Evolutionary conservation across 2,797 vertebrate species (phyloP), one percentile per base, ranked within the genome.

Genomic region (Acanthiza pusilla): DNA sequence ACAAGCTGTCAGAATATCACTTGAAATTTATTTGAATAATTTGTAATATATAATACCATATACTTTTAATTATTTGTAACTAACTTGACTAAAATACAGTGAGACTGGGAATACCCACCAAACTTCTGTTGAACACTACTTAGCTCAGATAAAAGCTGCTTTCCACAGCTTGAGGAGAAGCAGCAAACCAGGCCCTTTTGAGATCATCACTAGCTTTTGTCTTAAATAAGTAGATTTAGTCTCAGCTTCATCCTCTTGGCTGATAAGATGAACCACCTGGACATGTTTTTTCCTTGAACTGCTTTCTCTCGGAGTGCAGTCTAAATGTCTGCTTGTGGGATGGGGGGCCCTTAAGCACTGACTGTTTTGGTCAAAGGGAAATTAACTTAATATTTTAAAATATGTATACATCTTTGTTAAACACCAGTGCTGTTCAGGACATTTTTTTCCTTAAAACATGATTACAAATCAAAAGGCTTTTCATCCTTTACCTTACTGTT

Each of bases 171-270:
- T 9, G 1, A 71, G 22, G 22, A 30, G 17, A 89, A 81, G 14
- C 19, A 74, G 27, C 34, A 91, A 62, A 79, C 17, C 10, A 87
- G 67, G 20, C 26, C 21, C 47, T 80, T 84, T 70, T 73, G 45
- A 92, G 65, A 81, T 71, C 22, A 36, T 65, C 26, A 7, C 29
- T 66, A 83, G 57, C 32, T 89, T 95, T 95, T 87, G 29, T 51
- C 63, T 95, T 93, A 85, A 96, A 85, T 75, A 91, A 91, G 74
- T 74, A 80, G 84, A 51, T 82, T 91, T 85, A 85, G 53, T 65
- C 20, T 85, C 40, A 80, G 71, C 42, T 92, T 92, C 42, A 91
- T 92, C 74, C 57, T 57, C 5, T 40, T 53, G 16, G 7, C 30
- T 80, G 58, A 93, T 61, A 62, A 88, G 54, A 82, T 77, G 91